A percentile compares a stretch with the other conserved stretches of the same genome.
Conservation (phyloP, 2,888 invertebrate genomes). For the Drosophila affinis region DNA sequence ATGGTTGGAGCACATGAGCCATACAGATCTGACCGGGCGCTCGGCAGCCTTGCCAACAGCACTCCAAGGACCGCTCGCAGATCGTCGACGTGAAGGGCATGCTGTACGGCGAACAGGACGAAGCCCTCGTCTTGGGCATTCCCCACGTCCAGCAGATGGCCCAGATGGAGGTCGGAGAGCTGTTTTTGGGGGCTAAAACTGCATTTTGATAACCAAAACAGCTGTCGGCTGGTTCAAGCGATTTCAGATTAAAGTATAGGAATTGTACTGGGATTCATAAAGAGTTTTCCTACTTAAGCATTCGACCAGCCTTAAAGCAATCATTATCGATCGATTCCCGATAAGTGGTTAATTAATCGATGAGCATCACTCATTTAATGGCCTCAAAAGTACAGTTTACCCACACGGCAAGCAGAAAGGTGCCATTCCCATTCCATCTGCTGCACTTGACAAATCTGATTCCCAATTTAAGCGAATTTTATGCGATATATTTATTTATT, state of each 20-base stretch:
- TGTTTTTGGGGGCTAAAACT: not conserved
- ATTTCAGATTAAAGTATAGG: no score
- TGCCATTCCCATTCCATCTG: not conserved
- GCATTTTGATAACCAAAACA: not conserved
- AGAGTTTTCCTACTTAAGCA: no score
- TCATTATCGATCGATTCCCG: not conserved
- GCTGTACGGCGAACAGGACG: no score
- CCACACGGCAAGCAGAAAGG: not conserved
- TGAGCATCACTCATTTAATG: not conserved
- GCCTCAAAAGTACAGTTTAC: not conserved
- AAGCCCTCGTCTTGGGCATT: no score
- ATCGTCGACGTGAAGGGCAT: no score
- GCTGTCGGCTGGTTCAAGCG: not conserved
- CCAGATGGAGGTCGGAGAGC: not conserved
- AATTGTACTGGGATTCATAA: not conserved
- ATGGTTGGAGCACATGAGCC: no score
- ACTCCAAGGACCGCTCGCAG: no score
- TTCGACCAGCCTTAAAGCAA: not conserved
- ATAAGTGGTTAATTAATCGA: not conserved
- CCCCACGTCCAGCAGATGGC: no score
- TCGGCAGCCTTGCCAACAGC: no score
- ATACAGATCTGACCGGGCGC: no score
- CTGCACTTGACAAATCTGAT: not conserved
- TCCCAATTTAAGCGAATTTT: not conserved
- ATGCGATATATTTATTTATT: not conserved